phyloP scores from a whole-genome alignment of 2,113 vertebrate species.

The Fregata magnificens region DNA sequence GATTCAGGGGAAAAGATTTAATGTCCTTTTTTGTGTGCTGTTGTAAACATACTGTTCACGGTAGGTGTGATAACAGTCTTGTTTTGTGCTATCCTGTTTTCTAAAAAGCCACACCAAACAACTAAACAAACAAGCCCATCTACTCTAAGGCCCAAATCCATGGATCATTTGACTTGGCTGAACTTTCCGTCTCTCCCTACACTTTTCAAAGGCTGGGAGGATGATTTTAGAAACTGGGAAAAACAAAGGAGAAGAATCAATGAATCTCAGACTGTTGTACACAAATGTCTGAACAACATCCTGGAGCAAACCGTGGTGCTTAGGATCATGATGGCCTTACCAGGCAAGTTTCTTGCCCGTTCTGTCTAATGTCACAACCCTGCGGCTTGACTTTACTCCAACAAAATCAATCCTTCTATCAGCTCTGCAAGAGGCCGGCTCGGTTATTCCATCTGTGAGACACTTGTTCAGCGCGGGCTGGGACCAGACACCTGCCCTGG shows the following conservation, averaged over 20 bases:
- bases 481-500: not conserved
- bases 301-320: not conserved
- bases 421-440: not conserved
- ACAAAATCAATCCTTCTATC: not conserved
- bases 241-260: not conserved
- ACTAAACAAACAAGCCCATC: not conserved
- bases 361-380: not conserved
- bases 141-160: not conserved
- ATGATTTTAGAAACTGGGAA: not conserved
- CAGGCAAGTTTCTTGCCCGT: not conserved
- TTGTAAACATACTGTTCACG: fast-evolving
- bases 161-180: not conserved
- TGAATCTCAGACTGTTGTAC: not conserved
- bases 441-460: not conserved
- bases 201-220: not conserved
- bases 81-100: not conserved
- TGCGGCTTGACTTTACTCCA: not conserved
- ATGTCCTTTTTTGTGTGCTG: not conserved
- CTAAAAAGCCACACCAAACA: not conserved
- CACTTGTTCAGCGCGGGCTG: not conserved
- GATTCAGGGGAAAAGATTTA: not conserved
- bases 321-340: not conserved
- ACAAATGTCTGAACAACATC: not conserved
- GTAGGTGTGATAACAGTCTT: not conserved
- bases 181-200: not conserved